Percentiles rank a stretch among this genome's conserved stretches.
Evolutionary conservation across 2,797 vertebrate genomes (phyloP).

Genomic region (Phataginus tricuspis): DNA sequence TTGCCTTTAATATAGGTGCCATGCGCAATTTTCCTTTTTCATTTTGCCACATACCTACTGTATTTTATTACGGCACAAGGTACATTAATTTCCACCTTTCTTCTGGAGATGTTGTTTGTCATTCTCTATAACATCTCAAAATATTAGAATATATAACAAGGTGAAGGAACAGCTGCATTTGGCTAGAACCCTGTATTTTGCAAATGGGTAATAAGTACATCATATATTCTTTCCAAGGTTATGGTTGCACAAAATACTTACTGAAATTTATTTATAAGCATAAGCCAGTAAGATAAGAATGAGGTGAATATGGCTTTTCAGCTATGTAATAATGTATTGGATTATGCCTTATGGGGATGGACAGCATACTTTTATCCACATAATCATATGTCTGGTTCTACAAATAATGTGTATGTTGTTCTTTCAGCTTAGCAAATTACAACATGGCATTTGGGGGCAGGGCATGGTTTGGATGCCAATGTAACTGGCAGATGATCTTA

Average conservation of each 20-base stretch:
- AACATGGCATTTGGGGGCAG: conserved; percentile 1
- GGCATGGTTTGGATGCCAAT: neutral
- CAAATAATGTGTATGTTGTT: conserved; percentile 47
- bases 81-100: neutral
- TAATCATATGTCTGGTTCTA: conserved; percentile 57
- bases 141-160: neutral
- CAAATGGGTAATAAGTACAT: neutral
- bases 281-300: conserved; percentile 24
- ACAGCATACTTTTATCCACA: neutral
- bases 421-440: conserved; percentile 58
- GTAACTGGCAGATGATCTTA: conserved; percentile 38
- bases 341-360: neutral
- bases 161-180: neutral
- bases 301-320: neutral
- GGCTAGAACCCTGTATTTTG: neutral
- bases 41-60: neutral
- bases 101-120: neutral
- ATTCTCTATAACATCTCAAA: neutral
- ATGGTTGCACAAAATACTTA: neutral
- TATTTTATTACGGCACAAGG: neutral
- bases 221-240: neutral
- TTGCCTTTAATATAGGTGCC: neutral
- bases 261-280: neutral
- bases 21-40: neutral
- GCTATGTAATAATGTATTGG: neutral